Evolutionary conservation across 2,797 vertebrate genomes (phyloP), one percentile per base, ranked within the genome.

Genomic region (Cyclura pinguis): DNA sequence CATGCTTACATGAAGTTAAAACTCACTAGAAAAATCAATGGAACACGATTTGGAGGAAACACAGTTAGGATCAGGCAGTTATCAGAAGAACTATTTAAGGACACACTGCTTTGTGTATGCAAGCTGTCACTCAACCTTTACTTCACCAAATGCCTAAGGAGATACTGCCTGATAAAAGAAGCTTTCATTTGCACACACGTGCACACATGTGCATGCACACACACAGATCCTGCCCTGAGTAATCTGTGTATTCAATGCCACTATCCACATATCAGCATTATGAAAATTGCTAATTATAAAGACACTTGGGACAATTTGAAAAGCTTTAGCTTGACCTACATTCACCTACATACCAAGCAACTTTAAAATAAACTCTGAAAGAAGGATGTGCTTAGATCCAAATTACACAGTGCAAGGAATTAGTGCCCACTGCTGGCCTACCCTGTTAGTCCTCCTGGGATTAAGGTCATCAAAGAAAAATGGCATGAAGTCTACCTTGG

Each of bases 71-170:
- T 59, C 2, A 8, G 84, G 52, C 38, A 59, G 22, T 47, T 73
- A 64, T 86, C 57, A 80, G 12, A 78, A 80, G 12, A 78, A 89
- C 24, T 50, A 27, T 24, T 84, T 62, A 38, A 80, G 35, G 89
- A 50, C 83, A 91, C 67, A 52, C 18, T 35, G n/a, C 8, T 91
- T 90, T 86, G n/a, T 92, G 91, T 93, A 90, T 55, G 67, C 91
- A 94, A 91, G 69, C 91, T 95, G 94, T 92, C 96, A 91, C 67
- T 96, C 96, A 96, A 69, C 92, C 94, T 95, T 94, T 93, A 59
- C 92, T 92, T 94, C 93, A 76, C 72, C 84, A 22, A 8, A 38
- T 73, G 96, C 94, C 96, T 92, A 73, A 84, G 94, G 96, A 96
- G 93, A 94, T 81, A 90, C 94, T 91, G 83, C 91, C 94, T 94